Conservation (phyloP, 2,888 invertebrate genomes). For the Metallyticus violacea region DNA sequence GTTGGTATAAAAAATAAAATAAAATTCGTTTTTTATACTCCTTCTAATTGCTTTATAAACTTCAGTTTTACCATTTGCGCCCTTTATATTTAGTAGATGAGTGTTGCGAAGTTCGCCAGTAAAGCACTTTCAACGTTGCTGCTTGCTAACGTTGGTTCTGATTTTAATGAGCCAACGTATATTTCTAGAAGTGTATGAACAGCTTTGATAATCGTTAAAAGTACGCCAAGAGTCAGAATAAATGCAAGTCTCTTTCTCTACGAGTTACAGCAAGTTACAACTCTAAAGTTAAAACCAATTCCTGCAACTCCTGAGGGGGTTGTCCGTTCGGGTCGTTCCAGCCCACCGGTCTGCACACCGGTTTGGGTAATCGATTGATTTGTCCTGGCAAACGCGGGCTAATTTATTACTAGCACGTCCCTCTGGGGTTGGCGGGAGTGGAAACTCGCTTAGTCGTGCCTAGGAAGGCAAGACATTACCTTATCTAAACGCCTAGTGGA, state of each 20-base stretch:
- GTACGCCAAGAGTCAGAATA: background rate
- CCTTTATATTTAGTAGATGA: too few species aligned
- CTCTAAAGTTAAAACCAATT: background rate
- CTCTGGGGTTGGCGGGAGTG: background rate
- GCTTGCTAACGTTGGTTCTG: too few species aligned
- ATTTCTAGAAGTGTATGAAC: too few species aligned
- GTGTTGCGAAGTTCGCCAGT: too few species aligned
- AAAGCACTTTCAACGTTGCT: too few species aligned
- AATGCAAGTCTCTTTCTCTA: background rate
- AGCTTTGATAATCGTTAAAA: too few species aligned
- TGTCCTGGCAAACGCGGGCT: constrained; percentile 9
- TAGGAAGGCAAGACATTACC: background rate
- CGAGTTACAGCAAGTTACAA: too few species aligned
- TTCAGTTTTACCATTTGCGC: too few species aligned
- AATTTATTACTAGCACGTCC: constrained; percentile 21
- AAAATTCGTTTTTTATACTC: too few species aligned
- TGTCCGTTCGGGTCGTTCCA: background rate
- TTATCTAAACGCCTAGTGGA: background rate
- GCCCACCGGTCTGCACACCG: background rate
- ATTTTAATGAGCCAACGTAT: too few species aligned
- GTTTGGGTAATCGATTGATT: constrained; percentile 26
- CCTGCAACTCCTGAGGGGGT: background rate
- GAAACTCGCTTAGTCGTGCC: background rate
- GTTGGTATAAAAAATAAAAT: too few species aligned
- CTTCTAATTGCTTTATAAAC: too few species aligned